Evolutionary conservation across 2,797 vertebrate species (phyloP).

Genomic region (Sebastes umbrosus): DNA sequence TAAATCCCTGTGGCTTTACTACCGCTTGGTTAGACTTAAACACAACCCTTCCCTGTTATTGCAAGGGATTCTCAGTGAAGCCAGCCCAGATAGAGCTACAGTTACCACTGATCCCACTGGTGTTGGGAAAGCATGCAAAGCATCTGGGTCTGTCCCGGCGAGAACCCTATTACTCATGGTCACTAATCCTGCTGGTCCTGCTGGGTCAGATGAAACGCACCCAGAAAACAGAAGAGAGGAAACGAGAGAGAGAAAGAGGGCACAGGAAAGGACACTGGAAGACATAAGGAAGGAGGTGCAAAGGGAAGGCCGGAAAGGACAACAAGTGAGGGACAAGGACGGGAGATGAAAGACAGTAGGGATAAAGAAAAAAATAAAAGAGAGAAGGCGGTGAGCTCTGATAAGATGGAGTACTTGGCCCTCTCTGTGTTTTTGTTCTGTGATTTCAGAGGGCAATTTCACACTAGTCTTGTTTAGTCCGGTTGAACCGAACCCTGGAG

Average conservation of each 20-base stretch:
- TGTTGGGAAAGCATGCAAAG: constrained; percentile 72
- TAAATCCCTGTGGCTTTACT: constrained; percentile 61
- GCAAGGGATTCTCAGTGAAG: constrained; percentile 56
- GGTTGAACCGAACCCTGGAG: neutral
- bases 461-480: neutral
- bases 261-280: neutral
- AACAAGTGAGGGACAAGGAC: neutral
- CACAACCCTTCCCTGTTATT: constrained; percentile 68
- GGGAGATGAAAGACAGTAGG: neutral
- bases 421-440: constrained; percentile 9
- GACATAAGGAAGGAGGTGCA: neutral
- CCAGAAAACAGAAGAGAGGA: constrained; percentile 23
- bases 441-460: neutral
- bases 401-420: constrained; percentile 2
- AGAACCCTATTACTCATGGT: constrained; percentile 62
- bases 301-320: neutral
- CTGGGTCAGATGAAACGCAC: constrained; percentile 42
- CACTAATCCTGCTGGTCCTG: constrained; percentile 55
- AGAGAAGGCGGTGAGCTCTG: neutral
- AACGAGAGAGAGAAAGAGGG: neutral
- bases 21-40: constrained; percentile 59
- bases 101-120: constrained; percentile 63
- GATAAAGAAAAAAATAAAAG: neutral
- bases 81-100: constrained; percentile 53
- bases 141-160: constrained; percentile 50